Evolutionary conservation across 2,888 invertebrate genomes (phyloP).

Genomic region (Alcis repandata): DNA sequence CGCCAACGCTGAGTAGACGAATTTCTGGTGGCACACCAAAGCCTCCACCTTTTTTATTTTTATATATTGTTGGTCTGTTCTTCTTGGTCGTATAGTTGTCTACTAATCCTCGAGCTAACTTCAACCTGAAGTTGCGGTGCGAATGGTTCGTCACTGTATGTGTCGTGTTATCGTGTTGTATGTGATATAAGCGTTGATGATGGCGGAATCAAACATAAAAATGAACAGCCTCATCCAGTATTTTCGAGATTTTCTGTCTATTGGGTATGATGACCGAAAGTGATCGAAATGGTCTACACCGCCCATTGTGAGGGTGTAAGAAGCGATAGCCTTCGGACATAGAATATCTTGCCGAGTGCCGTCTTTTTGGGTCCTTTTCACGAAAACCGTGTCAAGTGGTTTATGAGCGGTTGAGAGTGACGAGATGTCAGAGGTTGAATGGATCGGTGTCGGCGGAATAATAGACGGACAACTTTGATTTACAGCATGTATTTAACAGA

Average conservation of each 20-base stretch:
- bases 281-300: slow-evolving; percentile 2
- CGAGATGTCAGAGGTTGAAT: too few species aligned
- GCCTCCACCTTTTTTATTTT: slow-evolving; percentile 32
- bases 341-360: background rate
- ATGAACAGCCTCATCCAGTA: slow-evolving; percentile 3
- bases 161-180: background rate
- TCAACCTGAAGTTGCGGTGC: slow-evolving; percentile 25
- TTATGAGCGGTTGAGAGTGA: too few species aligned
- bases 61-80: background rate
- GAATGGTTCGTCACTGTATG: slow-evolving; percentile 27
- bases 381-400: too few species aligned
- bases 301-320: background rate
- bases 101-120: slow-evolving; percentile 23
- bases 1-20: slow-evolving; percentile 14
- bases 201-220: background rate
- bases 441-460: too few species aligned
- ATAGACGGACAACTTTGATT: too few species aligned
- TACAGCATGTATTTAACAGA: too few species aligned
- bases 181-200: slow-evolving; percentile 7
- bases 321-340: background rate
- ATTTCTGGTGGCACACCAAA: slow-evolving; percentile 29
- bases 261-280: background rate
- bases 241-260: background rate
- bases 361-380: background rate
- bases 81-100: background rate